phyloP scores from a whole-genome alignment of 2,113 vertebrate species.

The Echinops telfairi region DNA sequence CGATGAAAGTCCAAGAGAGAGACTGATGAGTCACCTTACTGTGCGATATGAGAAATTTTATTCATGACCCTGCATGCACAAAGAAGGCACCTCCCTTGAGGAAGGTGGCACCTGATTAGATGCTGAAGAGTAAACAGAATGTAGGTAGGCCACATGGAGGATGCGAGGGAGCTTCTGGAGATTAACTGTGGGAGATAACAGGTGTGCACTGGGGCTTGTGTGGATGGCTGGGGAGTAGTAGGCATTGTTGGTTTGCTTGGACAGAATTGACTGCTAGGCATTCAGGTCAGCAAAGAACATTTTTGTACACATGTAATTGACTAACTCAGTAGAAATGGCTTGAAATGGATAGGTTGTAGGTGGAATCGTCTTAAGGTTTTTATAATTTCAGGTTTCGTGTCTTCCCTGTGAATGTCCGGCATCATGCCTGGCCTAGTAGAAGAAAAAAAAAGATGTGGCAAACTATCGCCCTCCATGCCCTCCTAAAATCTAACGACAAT shows the following conservation, averaged over 20 bases:
- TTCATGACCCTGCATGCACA: fast-evolving
- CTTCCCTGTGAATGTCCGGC: conserved; percentile 17
- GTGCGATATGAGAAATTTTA: not conserved
- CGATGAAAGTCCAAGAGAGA: not conserved
- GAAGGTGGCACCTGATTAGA: not conserved
- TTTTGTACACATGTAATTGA: not conserved
- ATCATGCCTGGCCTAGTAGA: not conserved
- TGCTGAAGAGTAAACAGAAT: not conserved
- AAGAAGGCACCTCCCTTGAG: not conserved
- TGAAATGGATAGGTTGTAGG: conserved; percentile 30
- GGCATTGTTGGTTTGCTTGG: not conserved
- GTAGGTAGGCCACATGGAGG: not conserved
- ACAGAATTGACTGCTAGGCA: not conserved
- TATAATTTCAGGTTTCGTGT: conserved; percentile 14
- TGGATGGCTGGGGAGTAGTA: not conserved
- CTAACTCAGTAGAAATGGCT: conserved; percentile 3
- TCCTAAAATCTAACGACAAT: not conserved
- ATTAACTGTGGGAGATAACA: not conserved
- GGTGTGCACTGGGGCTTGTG: not conserved
- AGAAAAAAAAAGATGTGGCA: not conserved
- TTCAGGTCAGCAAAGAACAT: not conserved
- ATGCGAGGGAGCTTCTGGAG: not conserved
- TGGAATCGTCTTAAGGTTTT: conserved; percentile 1
- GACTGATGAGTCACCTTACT: not conserved
- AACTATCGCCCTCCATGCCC: not conserved